Evolutionary conservation across 2,888 invertebrate genomes (phyloP).

Genomic region (Alcis repandata): DNA sequence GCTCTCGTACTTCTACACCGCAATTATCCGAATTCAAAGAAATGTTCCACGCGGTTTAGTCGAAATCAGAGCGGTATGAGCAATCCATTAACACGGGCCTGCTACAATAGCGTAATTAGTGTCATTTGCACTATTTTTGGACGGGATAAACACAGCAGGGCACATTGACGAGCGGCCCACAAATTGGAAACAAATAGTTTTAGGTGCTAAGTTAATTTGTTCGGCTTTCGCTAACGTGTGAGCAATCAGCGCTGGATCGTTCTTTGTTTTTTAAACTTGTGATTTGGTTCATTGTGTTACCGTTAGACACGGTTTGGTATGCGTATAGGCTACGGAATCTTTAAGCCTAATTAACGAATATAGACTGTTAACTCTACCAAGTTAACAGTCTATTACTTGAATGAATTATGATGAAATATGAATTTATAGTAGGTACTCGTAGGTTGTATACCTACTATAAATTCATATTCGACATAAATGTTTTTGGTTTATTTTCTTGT

Average conservation of each 20-base stretch:
- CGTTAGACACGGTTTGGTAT: constrained; percentile 53
- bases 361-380: too few species aligned
- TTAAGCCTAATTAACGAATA: neutral
- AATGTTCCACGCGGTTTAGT: constrained; percentile 55
- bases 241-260: constrained; percentile 70
- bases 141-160: constrained; percentile 82
- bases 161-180: constrained; percentile 77
- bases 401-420: too few species aligned
- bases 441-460: too few species aligned
- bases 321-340: too few species aligned
- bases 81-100: constrained; percentile 75
- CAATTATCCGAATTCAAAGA: constrained; percentile 50
- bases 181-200: constrained; percentile 83
- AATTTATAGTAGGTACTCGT: too few species aligned
- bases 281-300: constrained; percentile 61
- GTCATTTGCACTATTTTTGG: constrained; percentile 85
- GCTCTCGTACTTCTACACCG: constrained; percentile 4
- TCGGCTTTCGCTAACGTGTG: constrained; percentile 84
- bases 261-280: constrained; percentile 63
- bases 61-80: constrained; percentile 73
- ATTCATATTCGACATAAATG: too few species aligned
- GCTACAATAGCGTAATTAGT: constrained; percentile 81
- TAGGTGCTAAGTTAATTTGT: constrained; percentile 84
- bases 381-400: too few species aligned
- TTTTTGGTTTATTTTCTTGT: too few species aligned